These are phyloP conservation scores for Scrobipalpa costella DNA, from an alignment of 2,888 invertebrate species.

Conservation along the genomic window DNA sequence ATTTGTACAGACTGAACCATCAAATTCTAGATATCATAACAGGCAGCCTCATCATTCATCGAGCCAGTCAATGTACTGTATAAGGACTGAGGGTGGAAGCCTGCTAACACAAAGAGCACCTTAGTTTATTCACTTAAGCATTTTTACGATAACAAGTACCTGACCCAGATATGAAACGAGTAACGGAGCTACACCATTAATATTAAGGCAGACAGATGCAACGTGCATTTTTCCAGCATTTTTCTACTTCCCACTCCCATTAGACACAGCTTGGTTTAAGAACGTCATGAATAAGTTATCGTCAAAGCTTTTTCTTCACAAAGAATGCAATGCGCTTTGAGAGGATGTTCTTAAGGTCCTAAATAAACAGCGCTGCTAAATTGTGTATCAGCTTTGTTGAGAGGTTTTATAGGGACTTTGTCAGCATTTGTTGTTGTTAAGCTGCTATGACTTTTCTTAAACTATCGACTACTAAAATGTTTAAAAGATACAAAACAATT, in stretches of 20 bases:
- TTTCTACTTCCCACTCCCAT: conserved; percentile 9
- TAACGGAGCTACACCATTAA: neutral
- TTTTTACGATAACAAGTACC: conserved; percentile 1
- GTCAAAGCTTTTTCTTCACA: conserved; percentile 10
- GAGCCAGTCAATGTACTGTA: no score
- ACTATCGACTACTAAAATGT: no score
- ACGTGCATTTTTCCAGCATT: conserved; percentile 4
- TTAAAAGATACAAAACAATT: no score
- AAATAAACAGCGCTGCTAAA: neutral
- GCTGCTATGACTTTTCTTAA: no score
- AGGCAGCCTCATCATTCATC: no score
- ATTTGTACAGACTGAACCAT: no score
- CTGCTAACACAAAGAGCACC: neutral
- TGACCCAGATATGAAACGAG: neutral
- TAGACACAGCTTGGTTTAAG: neutral
- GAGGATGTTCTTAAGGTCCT: conserved; percentile 3
- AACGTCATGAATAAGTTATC: conserved; percentile 7
- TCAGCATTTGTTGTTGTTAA: neutral
- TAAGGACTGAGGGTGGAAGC: no score
- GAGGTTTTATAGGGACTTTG: neutral
- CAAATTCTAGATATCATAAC: no score
- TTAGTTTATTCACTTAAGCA: neutral
- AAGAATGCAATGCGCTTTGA: neutral
- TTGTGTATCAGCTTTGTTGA: neutral
- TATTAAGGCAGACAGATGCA: conserved; percentile 7